phyloP scores from a whole-genome alignment of 2,113 vertebrate species.

The Boulengeromyrus knoepffleri region DNA sequence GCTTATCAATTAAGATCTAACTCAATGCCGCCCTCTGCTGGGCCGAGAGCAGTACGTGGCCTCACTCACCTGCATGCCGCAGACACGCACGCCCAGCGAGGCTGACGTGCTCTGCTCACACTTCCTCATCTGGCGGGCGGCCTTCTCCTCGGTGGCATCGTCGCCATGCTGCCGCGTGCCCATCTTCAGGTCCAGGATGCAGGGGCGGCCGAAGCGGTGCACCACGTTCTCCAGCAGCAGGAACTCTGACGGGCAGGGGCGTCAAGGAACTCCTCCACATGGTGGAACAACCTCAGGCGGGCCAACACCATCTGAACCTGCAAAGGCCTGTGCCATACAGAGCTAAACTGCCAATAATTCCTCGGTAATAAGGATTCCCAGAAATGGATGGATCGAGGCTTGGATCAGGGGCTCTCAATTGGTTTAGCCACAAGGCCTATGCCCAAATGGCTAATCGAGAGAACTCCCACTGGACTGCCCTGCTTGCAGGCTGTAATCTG shows the following conservation, averaged over 20 bases:
- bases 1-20: neutral
- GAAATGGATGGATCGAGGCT: neutral
- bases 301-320: neutral
- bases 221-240: conserved; percentile 93
- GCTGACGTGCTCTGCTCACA: conserved; percentile 95
- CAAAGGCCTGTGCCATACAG: neutral
- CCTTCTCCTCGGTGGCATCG: conserved; percentile 93
- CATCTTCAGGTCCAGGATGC: conserved; percentile 98
- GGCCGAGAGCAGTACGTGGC: neutral
- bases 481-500: too few relatives aligned
- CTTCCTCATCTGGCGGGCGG: conserved; percentile 93
- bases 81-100: conserved; percentile 85
- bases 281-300: neutral
- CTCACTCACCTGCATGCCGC: conserved; percentile 90
- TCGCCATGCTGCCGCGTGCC: conserved; percentile 94
- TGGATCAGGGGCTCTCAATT: neutral
- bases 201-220: conserved; percentile 88
- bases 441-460: neutral
- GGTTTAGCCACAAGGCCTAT: neutral
- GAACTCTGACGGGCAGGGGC: conserved; percentile 68
- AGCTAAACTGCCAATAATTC: neutral
- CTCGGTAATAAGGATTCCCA: neutral
- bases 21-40: neutral
- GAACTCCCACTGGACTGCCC: neutral
- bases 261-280: conserved; percentile 59